Percentiles rank a stretch among this genome's conserved stretches.
Conservation (phyloP, 2,113 vertebrate species). For the Oncorhynchus masou region DNA sequence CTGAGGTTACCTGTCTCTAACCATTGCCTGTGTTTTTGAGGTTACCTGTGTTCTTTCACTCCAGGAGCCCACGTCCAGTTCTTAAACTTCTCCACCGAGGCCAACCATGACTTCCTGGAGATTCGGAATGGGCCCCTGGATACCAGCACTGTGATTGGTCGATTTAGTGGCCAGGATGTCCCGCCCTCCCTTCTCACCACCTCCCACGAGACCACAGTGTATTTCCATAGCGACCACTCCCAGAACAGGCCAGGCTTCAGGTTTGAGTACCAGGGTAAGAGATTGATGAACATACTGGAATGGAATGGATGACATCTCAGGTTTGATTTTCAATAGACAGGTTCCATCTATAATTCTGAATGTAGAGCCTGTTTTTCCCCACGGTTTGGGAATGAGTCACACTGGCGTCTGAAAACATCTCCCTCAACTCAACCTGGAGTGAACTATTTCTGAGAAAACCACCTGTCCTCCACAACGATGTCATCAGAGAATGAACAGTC, state of each 20-base stretch:
- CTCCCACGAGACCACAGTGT: slow-evolving; percentile 89
- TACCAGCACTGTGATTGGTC: slow-evolving; percentile 88
- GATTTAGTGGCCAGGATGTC: slow-evolving; percentile 87
- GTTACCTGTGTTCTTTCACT: not conserved
- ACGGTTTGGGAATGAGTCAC: too few relatives aligned
- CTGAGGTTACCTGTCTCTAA: too few relatives aligned
- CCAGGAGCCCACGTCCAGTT: slow-evolving; percentile 94
- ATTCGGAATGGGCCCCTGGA: slow-evolving; percentile 93
- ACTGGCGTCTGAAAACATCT: not conserved
- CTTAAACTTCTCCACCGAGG: slow-evolving; percentile 95
- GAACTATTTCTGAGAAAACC: too few relatives aligned
- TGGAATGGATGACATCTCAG: too few relatives aligned
- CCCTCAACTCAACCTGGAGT: not conserved
- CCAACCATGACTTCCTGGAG: slow-evolving; percentile 95
- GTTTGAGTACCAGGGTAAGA: slow-evolving; percentile 93
- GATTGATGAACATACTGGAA: not conserved
- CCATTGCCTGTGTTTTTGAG: too few relatives aligned
- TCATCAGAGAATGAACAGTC: not conserved
- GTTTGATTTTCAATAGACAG: too few relatives aligned
- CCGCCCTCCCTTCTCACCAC: slow-evolving; percentile 88
- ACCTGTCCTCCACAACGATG: not conserved
- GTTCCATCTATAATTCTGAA: too few relatives aligned
- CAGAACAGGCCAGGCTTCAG: slow-evolving; percentile 97
- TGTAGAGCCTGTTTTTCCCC: too few relatives aligned
- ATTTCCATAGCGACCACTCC: slow-evolving; percentile 97